Base-by-base conservation (phyloP, 1,140 invertebrate species). In the Meteorus sp. region DNA sequence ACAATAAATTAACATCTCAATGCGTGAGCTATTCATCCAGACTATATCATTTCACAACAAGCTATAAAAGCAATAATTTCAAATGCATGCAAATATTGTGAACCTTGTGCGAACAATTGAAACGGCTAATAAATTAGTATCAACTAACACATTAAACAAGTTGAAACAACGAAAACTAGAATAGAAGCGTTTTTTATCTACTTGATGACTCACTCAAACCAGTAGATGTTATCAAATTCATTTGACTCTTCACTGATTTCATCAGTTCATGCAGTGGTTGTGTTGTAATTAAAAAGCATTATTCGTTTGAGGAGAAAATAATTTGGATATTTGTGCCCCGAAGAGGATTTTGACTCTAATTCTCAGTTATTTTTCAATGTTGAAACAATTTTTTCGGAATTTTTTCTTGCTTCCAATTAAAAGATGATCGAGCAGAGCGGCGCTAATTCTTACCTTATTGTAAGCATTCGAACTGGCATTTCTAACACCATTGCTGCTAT, bases 401-500 rank as follows among this genome's bases (percentile, higher is more conserved):
- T 39, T 39, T 39, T 13, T 44, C 6, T 29, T 15, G 45, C 19
- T 29, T 48, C 11, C 11, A 11, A n/a, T 31, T n/a, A 48, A 56
- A 13, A 20, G 19, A 50, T 55, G 43, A 4, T 31, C 25, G 22
- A 48, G 45, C 45, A 17, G 15, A 63, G 57, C 68, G 61, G 63
- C 66, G 59, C 73, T 81, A 79, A 72, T 77, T 74, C 75, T 84
- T 82, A 95, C 92, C 89, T 94, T 94, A 85, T 93, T 94, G 82
- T 95, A 94, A 81, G 91, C 89, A 82, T 92, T 92, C 76, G 90
- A 89, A 84, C 88, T 91, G 78, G 84, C 78, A 81, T 84, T 85
- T 81, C 87, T 80, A 82, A 89, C 86, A 78, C 92, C 92, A 86
- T 95, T 95, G 79, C 89, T 92, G 83, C 93, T 94, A 83, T 95